Base-by-base conservation (phyloP, 2,113 vertebrate genomes). In the Elanoides forficatus region DNA sequence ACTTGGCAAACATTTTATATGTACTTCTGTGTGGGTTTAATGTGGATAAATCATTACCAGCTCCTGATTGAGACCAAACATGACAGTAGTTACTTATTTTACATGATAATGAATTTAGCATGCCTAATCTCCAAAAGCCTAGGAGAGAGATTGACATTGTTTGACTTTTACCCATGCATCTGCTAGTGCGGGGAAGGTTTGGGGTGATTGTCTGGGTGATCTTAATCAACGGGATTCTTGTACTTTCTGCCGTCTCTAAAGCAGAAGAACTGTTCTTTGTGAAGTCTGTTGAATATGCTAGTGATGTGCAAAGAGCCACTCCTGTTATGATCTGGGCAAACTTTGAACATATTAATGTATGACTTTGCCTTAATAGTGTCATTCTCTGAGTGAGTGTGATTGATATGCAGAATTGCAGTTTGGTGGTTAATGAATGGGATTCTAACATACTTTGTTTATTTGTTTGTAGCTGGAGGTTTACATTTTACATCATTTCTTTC, bases 401-500 rank as follows among this genome's bases (percentile, higher is more conserved):
- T 21, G 36, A 34, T 36, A 20, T 7, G 20, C 16, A 36, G 68
- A 65, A 8, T 6, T 87, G 58, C 38, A 86, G 13, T 36, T 58
- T 34, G 20, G 13, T n/a, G 36, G 11, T 42, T n/a, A 5, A 27
- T 21, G 10, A 26, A 19, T n/a, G 34, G 32, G 22, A 11, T 65
- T 68, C 78, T 96, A 59, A 96, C 1, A 0, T 6, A 2, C n/a
- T 91, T 27, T 76, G 12, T 92, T 87, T 89, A 58, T 68, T 91
- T 60, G 4, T 94, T 97, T 97, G 48, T 97, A 99, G 99, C 81
- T 99, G 99, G 99, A 98, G 99, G 89, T 99, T 99, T 81, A 66
- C 94, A 15, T 99, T 99, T 97, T 99, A 99, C 93, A 67, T 99
- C 10, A 91, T 90, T 23, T 90, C 99, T 15, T 99, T 99, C 97